Base-by-base conservation (phyloP, 2,888 invertebrate genomes). In the Villa cingulata region DNA sequence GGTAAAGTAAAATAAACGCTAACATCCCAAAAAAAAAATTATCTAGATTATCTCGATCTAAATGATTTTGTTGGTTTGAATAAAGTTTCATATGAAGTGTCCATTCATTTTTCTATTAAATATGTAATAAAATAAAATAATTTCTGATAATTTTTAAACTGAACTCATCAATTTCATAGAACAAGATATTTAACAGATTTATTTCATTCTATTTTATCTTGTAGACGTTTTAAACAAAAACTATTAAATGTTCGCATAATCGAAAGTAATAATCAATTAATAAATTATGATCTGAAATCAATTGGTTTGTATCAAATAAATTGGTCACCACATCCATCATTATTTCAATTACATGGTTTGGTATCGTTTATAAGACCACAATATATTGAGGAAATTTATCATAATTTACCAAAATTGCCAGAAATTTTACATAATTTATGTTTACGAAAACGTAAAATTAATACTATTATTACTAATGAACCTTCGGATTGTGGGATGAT, bases 261-360 rank as follows among this genome's bases (percentile, higher is more conserved):
- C 6, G 37, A 46, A 12, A 36, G 42, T 9, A 10, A 41, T 37
- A 37, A 37, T 23, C 42, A 41, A 17, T 1, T 29, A 16, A 19
- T 42, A 29, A 20, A 40, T 19, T 42, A 37, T 42, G 1, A 7
- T n/a, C 19, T 42, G 14, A 9, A n/a, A 17, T 16, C 41, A 2
- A 17, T 34, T 16, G 46, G 46, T 27, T 27, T 37, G 16, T 37
- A 37, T 37, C 34, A 18, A 10, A 23, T 46, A 2, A 14, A 46
- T n/a, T 46, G 41, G 34, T 23, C 37, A n/a, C 37, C 36, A 29
- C 46, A 46, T 29, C 46, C 46, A 10, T 46, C 46, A 10, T n/a
- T 42, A 29, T 37, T 42, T 7, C 41, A 46, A 29, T 14, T 46
- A 17, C 18, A 42, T 41, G 20, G 16, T 19, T 34, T 46, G 2